phyloP scores from a whole-genome alignment of 2,113 vertebrate species.

The Callopanchax toddi region DNA sequence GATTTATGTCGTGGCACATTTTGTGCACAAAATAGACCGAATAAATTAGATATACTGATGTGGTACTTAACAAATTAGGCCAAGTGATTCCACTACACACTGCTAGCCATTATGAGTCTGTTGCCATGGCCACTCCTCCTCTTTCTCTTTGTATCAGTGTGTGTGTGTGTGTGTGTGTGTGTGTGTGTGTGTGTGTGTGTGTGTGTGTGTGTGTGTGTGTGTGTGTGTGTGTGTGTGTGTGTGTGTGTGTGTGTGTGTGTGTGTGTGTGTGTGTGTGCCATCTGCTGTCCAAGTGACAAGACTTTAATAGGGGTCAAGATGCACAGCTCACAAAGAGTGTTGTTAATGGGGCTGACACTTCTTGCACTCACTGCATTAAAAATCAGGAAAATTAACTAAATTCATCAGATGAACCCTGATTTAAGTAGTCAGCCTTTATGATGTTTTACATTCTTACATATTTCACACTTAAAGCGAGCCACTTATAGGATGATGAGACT shows the following conservation, averaged over 20 bases:
- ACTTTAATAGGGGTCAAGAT: conserved; percentile 82
- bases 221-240: conserved; percentile 25
- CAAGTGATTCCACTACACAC: conserved; percentile 78
- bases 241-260: conserved; percentile 29
- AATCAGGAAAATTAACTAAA: conserved; percentile 69
- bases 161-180: conserved; percentile 16
- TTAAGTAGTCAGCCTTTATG: background rate
- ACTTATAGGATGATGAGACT: background rate
- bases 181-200: background rate
- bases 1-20: conserved; percentile 75
- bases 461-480: conserved; percentile 20
- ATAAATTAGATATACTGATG: conserved; percentile 78
- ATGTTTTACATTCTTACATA: conserved; percentile 21
- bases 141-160: background rate
- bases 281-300: conserved; percentile 76
- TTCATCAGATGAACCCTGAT: conserved; percentile 36
- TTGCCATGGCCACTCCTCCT: conserved; percentile 77
- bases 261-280: conserved; percentile 61
- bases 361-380: conserved; percentile 66
- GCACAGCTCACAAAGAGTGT: conserved; percentile 69
- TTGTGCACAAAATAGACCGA: conserved; percentile 74
- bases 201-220: no score
- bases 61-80: conserved; percentile 84
- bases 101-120: conserved; percentile 72
- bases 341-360: conserved; percentile 69